Evolutionary conservation across 2,888 invertebrate species (phyloP).

Genomic region (Oscheius myriophilus): DNA sequence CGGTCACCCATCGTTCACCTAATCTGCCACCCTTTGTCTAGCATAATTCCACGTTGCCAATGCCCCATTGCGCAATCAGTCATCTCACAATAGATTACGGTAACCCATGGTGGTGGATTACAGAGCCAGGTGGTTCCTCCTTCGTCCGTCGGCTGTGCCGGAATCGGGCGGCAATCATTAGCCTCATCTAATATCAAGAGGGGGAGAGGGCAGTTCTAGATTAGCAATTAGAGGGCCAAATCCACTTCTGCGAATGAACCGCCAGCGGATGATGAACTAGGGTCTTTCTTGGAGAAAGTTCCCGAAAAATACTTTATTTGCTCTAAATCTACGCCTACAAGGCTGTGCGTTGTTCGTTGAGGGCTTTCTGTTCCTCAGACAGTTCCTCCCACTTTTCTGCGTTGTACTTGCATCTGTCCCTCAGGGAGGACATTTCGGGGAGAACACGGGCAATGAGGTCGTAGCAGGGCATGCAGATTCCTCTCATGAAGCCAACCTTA

Average conservation of each 20-base stretch:
- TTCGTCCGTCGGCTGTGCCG: no score
- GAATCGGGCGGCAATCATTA: no score
- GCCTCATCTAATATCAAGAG: constrained; percentile 11
- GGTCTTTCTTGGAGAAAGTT: no score
- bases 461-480: constrained; percentile 86
- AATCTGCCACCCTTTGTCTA: no score
- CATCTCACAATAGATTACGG: no score
- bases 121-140: no score
- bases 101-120: no score
- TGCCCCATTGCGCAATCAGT: no score
- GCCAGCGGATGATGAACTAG: no score
- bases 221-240: constrained; percentile 24
- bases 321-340: neutral
- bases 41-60: no score
- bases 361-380: constrained; percentile 70
- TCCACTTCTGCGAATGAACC: constrained; percentile 6
- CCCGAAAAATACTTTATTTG: no score
- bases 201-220: neutral
- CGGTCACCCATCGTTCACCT: no score
- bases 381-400: constrained; percentile 77
- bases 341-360: constrained; percentile 21
- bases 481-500: constrained; percentile 81
- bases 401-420: constrained; percentile 75
- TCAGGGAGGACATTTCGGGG: constrained; percentile 80
- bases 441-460: constrained; percentile 78